Evolutionary conservation across 1,140 invertebrate genomes (phyloP).

Genomic region (Acromyrmex charruanus): DNA sequence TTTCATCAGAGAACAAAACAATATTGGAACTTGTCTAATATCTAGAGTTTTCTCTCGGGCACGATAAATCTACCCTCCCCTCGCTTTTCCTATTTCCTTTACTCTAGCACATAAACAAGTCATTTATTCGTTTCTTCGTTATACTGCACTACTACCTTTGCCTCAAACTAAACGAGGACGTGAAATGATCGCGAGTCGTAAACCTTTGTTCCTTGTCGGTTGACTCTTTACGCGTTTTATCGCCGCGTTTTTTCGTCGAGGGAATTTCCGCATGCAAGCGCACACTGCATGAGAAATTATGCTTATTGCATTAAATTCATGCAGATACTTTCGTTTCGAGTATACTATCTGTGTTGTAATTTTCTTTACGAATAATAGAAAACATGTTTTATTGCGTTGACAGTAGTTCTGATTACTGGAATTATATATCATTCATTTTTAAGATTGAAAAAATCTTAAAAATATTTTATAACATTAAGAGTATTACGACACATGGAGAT

Average conservation of each 20-base stretch:
- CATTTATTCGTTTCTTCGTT: conserved; percentile 61
- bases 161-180: conserved; percentile 32
- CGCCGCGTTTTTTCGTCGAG: background rate
- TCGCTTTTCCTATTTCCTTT: conserved; percentile 41
- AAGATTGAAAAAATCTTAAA: background rate
- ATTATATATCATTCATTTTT: background rate
- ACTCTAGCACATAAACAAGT: conserved; percentile 58
- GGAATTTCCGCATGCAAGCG: background rate
- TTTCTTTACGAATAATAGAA: background rate
- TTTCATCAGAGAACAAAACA: conserved; percentile 55
- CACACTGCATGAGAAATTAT: background rate
- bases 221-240: conserved; percentile 11
- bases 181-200: conserved; percentile 64
- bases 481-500: background rate
- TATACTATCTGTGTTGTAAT: too few relatives aligned
- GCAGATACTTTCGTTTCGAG: background rate
- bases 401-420: background rate
- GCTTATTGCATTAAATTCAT: conserved; percentile 6
- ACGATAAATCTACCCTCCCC: conserved; percentile 35
- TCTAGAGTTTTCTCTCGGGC: conserved; percentile 28
- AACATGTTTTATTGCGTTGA: background rate
- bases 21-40: conserved; percentile 66
- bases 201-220: background rate
- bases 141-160: background rate
- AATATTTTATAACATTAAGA: background rate